Conservation (phyloP, 2,797 vertebrate genomes). For the Salarias fasciatus region DNA sequence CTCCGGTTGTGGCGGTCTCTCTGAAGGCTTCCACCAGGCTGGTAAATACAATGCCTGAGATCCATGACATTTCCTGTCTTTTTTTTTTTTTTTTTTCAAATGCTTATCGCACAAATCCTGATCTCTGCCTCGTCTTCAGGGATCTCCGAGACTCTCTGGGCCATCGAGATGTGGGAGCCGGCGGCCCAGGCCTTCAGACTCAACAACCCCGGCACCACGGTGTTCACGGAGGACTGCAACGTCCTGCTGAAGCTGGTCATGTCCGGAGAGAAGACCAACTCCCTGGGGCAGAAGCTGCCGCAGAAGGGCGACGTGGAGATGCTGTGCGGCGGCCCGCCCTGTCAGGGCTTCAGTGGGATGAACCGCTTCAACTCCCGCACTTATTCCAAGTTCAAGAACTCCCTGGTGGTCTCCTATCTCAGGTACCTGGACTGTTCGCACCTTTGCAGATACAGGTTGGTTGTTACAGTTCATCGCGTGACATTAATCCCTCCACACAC, state of each 20-base stretch:
- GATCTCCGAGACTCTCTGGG: constrained; percentile 92
- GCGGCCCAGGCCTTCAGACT: constrained; percentile 96
- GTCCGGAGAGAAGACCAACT: constrained; percentile 92
- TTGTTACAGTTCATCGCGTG: too few species aligned
- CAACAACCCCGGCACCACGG: constrained; percentile 92
- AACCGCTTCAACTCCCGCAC: constrained; percentile 99
- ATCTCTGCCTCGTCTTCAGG: constrained; percentile 66
- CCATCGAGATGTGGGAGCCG: constrained; percentile 99
- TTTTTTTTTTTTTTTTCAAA: neutral
- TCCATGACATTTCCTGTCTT: too few species aligned
- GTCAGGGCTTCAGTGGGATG: constrained; percentile 98
- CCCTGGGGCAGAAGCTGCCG: constrained; percentile 91
- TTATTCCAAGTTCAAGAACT: constrained; percentile 99
- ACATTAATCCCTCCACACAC: too few species aligned
- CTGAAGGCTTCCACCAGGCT: constrained; percentile 97
- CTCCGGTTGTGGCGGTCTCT: constrained; percentile 94
- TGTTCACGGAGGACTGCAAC: constrained; percentile 98
- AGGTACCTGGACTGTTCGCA: constrained; percentile 80
- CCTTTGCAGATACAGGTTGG: too few species aligned
- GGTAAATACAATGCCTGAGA: constrained; percentile 69
- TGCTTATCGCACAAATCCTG: neutral
- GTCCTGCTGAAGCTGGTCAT: constrained; percentile 95
- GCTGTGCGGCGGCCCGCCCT: constrained; percentile 95
- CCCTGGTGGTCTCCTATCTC: constrained; percentile 95
- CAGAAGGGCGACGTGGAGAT: constrained; percentile 97